These are phyloP conservation scores for Ethmia dodecea DNA, from an alignment of 2,888 invertebrate genomes.

Conservation along the genomic window DNA sequence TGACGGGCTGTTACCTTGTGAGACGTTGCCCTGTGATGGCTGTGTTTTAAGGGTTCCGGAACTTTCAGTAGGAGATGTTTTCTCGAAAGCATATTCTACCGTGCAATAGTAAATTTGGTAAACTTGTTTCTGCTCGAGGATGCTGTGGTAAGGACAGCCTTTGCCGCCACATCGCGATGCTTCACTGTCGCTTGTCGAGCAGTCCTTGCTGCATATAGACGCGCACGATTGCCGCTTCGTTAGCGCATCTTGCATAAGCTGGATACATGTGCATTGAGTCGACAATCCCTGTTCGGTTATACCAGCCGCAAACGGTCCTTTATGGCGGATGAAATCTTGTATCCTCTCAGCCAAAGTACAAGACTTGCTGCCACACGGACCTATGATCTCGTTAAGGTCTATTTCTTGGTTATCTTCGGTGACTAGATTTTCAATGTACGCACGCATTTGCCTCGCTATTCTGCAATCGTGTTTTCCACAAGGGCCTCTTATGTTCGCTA, in stretches of 20 bases:
- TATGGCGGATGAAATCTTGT: slow-evolving; percentile 52
- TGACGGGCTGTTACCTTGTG: neutral
- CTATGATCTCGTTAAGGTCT: slow-evolving; percentile 48
- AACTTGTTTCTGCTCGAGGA: slow-evolving; percentile 25
- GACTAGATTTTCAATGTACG: slow-evolving; percentile 58
- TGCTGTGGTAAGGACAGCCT: slow-evolving; percentile 37
- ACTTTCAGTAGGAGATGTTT: slow-evolving; percentile 3
- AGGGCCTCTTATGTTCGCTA: slow-evolving; percentile 63
- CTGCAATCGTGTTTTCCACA: slow-evolving; percentile 63
- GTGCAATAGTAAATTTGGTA: slow-evolving; percentile 63
- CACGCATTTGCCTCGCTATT: slow-evolving; percentile 58
- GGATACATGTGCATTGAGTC: slow-evolving; percentile 62
- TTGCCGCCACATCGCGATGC: slow-evolving; percentile 38
- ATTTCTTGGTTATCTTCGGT: slow-evolving; percentile 57
- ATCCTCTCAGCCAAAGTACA: slow-evolving; percentile 60
- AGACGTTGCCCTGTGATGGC: neutral
- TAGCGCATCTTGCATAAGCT: slow-evolving; percentile 51
- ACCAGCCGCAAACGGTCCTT: slow-evolving; percentile 43
- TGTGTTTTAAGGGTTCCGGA: neutral
- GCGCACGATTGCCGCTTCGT: slow-evolving; percentile 37
- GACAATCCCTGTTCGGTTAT: slow-evolving; percentile 44
- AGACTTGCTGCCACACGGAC: slow-evolving; percentile 63
- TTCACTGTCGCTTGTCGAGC: slow-evolving; percentile 38
- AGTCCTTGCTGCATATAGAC: slow-evolving; percentile 44
- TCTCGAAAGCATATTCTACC: slow-evolving; percentile 50